A percentile compares a stretch with the other conserved stretches of the same genome.
Conservation (phyloP, 2,113 vertebrate species). For the Leptobrachium leishanense region DNA sequence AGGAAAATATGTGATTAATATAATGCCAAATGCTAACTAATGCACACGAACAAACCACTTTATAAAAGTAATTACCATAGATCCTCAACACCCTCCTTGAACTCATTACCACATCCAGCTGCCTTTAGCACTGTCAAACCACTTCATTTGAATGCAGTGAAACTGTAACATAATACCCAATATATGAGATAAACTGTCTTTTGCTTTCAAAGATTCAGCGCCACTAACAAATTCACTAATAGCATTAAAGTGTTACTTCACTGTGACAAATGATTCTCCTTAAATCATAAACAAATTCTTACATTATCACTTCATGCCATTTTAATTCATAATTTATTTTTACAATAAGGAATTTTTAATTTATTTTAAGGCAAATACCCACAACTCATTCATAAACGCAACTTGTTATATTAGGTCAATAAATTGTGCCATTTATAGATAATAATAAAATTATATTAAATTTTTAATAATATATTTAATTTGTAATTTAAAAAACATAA, state of each 20-base stretch:
- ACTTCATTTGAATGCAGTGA: conserved; percentile 1
- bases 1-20: conserved; percentile 2
- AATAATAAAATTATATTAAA: conserved; percentile 27
- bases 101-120: conserved; percentile 16
- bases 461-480: neutral
- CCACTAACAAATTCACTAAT: conserved; percentile 17
- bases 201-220: neutral
- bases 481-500: neutral
- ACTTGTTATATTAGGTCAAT: conserved; percentile 4
- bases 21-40: conserved; percentile 4
- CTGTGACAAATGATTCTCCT: conserved; percentile 7
- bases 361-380: no score
- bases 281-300: neutral
- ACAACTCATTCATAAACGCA: no score
- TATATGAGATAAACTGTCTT: neutral
- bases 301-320: neutral
- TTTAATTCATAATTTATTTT: no score
- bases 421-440: conserved; percentile 23
- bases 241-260: conserved; percentile 11
- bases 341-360: no score
- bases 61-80: conserved; percentile 19
- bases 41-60: conserved; percentile 2
- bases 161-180: neutral
- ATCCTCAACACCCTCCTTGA: neutral
- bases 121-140: conserved; percentile 5